Base-by-base conservation (phyloP, 2,888 invertebrate species). In the Mechanitis messenoides region DNA sequence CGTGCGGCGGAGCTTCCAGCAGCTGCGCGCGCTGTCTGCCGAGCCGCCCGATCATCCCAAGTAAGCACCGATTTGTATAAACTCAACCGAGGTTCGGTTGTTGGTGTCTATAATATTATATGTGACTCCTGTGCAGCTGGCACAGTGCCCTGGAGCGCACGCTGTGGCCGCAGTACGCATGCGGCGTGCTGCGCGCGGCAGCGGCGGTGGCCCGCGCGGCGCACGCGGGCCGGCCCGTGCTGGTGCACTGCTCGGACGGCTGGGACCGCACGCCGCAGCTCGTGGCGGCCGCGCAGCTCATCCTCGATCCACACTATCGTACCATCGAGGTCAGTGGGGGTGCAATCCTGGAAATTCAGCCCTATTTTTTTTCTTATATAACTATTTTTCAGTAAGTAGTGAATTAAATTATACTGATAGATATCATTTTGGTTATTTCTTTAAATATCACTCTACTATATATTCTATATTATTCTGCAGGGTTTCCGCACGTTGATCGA, bases 231-330 rank as follows among this genome's bases (percentile, higher is more conserved):
- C 92, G 97, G 57, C 97, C 98, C 6, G 98, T 98, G 60, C 91
- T 99, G 65, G 98, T 99, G 9, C 99, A 99, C 85, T 99, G 99
- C 85, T 98, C 98, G 2, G 99, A 99, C 88, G 99, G 99, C 55
- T 99, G 99, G 99, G 99, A 99, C 88, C 92, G 99, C 70, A 99
- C 99, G 61, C 97, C 99, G 55, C 99, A 99, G 90, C 95, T 99
- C 69, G 96, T 97, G 20, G 96, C 98, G 50, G 92, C 98, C 58
- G 97, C 97, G 12, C 95, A 98, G 85, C 91, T 99, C 53, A 90
- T 98, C 76, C 91, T 98, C 47, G 99, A 99, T 91, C 97, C 98
- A 0, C 95, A 94, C 87, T 99, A 99, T 84, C 92, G 99, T 71
- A 99, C 98, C 11, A 92, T 97, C 59, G 94, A 97, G 91, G 97